phyloP scores from a whole-genome alignment of 92 coral and sea anemone species.

The Muricea muricata region DNA sequence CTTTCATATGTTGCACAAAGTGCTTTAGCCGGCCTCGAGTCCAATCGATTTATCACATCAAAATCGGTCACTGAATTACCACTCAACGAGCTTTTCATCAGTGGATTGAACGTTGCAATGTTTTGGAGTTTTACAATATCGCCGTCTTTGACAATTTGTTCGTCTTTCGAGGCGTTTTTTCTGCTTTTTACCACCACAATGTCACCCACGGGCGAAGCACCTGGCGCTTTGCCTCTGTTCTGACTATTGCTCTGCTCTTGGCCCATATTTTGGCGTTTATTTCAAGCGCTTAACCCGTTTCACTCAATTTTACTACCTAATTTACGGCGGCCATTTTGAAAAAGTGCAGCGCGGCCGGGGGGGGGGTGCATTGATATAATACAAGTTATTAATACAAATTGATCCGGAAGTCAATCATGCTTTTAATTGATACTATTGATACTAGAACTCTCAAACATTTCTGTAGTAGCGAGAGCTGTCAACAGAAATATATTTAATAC shows the following conservation, averaged over 20 bases:
- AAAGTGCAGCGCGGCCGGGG: no score
- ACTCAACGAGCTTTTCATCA: constrained; percentile 78
- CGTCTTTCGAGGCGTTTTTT: constrained; percentile 48
- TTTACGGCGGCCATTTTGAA: no score
- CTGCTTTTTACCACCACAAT: constrained; percentile 86
- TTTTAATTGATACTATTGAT: no score
- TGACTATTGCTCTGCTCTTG: constrained; percentile 86
- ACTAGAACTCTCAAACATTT: no score
- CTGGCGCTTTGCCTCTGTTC: constrained; percentile 48
- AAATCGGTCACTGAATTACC: constrained; percentile 69
- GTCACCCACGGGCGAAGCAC: constrained; percentile 77
- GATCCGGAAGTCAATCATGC: no score
- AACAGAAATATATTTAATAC: not conserved
- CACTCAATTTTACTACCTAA: no score
- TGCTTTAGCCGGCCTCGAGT: constrained; percentile 64
- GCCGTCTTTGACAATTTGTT: constrained; percentile 66
- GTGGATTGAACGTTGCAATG: constrained; percentile 72
- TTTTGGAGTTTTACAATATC: constrained; percentile 71
- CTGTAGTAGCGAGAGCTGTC: no score
- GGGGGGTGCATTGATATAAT: no score
- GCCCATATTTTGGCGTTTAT: constrained; percentile 69
- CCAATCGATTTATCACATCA: constrained; percentile 76
- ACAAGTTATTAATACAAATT: no score
- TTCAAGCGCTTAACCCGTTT: no score
- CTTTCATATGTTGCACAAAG: constrained; percentile 76